Conservation (phyloP, 2,797 vertebrate genomes). For the Cebuella pygmaea region DNA sequence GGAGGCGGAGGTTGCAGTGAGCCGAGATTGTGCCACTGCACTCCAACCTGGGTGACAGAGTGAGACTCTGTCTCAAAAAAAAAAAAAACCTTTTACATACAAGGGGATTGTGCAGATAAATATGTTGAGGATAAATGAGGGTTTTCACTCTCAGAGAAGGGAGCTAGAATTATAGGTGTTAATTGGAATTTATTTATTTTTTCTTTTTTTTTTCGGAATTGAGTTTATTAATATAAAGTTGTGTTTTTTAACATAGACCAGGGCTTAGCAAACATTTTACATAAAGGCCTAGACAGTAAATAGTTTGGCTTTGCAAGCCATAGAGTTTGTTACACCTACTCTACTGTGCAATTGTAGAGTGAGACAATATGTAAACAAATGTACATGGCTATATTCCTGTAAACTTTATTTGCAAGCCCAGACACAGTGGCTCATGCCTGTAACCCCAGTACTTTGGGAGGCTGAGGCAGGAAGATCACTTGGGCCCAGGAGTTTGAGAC, state of each 20-base stretch:
- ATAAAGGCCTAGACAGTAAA: not conserved
- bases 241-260: not conserved
- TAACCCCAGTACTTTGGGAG: no score
- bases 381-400: not conserved
- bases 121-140: not conserved
- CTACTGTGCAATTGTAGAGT: not conserved
- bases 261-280: not conserved
- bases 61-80: no score
- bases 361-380: not conserved
- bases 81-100: not conserved
- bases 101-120: not conserved
- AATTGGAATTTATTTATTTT: no score
- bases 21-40: no score
- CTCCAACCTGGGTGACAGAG: no score
- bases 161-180: not conserved
- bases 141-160: not conserved
- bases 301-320: not conserved
- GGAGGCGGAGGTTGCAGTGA: no score
- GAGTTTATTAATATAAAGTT: not conserved
- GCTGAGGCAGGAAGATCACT: no score
- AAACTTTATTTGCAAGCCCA: not conserved
- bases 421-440: no score
- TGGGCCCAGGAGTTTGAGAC: no score
- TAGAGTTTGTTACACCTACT: not conserved
- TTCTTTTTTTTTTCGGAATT: no score